These are phyloP conservation scores for Anarsia innoxiella DNA, from an alignment of 2,888 invertebrate species.

Conservation along the genomic window DNA sequence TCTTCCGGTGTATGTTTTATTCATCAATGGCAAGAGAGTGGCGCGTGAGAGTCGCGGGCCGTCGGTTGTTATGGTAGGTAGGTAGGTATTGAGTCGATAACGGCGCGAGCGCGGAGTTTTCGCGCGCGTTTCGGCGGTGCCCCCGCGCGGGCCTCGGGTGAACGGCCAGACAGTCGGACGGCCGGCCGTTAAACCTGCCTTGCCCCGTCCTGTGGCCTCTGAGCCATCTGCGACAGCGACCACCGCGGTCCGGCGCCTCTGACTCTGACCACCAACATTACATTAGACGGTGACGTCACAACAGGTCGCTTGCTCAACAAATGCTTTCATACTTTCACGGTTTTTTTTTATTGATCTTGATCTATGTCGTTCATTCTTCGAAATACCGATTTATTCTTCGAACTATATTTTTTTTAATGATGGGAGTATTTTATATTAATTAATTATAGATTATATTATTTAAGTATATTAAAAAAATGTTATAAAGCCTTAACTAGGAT, in stretches of 20 bases:
- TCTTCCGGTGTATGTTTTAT: conserved; percentile 11
- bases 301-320: neutral
- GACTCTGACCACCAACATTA: neutral
- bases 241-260: conserved; percentile 10
- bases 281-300: neutral
- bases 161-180: conserved; percentile 72
- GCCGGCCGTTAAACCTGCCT: conserved; percentile 72
- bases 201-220: conserved; percentile 54
- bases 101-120: conserved; percentile 68
- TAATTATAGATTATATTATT: too few relatives aligned
- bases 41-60: conserved; percentile 14
- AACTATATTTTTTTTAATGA: too few relatives aligned
- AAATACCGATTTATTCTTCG: too few relatives aligned
- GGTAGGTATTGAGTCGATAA: conserved; percentile 34
- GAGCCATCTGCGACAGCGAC: conserved; percentile 6
- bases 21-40: conserved; percentile 21
- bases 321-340: too few relatives aligned
- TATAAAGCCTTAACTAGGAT: too few relatives aligned
- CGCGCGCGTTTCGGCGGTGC: conserved; percentile 54
- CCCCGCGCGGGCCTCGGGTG: conserved; percentile 71
- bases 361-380: too few relatives aligned
- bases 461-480: too few relatives aligned
- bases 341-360: too few relatives aligned
- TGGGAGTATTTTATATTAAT: too few relatives aligned
- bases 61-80: conserved; percentile 9